These are phyloP conservation scores for Trachops cirrhosus DNA, from an alignment of 2,797 vertebrate species.

Conservation along the genomic window DNA sequence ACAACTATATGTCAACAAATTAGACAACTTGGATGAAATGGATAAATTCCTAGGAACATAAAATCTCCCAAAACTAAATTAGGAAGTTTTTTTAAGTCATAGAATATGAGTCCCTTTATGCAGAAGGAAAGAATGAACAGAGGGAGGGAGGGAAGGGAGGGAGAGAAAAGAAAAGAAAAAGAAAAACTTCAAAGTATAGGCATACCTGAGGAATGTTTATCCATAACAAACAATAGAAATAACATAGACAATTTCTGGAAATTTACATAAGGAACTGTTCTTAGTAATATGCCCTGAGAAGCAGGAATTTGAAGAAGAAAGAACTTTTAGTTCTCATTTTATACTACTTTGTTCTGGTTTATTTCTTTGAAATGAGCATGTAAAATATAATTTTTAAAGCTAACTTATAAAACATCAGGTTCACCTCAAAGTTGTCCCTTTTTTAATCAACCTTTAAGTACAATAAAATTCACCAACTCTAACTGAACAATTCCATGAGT, in stretches of 20 bases:
- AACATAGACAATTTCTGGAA: neutral
- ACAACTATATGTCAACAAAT: neutral
- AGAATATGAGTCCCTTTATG: neutral
- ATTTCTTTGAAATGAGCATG: constrained; percentile 12
- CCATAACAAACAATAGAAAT: neutral
- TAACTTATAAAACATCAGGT: neutral
- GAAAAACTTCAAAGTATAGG: neutral
- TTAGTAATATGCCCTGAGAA: neutral
- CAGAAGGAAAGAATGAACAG: neutral
- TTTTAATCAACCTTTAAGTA: neutral
- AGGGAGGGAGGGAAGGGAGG: too few species aligned
- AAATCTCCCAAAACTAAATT: too few species aligned
- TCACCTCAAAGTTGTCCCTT: neutral
- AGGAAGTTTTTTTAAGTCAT: neutral
- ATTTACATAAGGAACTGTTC: neutral
- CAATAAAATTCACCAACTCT: neutral
- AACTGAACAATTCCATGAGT: neutral
- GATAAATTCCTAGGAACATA: neutral
- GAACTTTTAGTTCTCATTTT: neutral
- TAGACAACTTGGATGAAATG: neutral
- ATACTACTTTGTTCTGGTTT: neutral
- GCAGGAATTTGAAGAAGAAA: neutral
- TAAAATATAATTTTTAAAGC: neutral
- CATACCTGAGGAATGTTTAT: neutral
- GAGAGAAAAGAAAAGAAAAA: neutral